Conservation (phyloP, 2,888 invertebrate species). For the Asteroscopus sphinx region DNA sequence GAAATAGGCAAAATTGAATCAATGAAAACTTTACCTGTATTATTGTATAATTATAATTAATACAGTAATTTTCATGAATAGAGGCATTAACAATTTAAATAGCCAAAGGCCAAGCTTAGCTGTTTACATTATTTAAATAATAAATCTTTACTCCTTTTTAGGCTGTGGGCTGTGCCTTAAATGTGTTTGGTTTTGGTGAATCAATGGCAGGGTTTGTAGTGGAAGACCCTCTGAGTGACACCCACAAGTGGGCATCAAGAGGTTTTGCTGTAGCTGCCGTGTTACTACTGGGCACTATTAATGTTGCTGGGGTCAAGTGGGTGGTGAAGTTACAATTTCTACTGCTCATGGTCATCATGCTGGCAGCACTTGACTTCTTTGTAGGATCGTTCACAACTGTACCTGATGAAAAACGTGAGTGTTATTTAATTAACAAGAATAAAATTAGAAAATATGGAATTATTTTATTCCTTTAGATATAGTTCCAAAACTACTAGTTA, state of each 20-base stretch:
- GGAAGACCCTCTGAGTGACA: slow-evolving; percentile 77
- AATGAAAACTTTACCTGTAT: no score
- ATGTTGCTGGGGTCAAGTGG: slow-evolving; percentile 99
- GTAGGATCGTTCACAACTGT: slow-evolving; percentile 96
- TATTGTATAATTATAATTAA: no score
- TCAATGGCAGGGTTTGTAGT: slow-evolving; percentile 96
- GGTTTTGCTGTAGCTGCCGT: slow-evolving; percentile 97
- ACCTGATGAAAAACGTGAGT: slow-evolving; percentile 86
- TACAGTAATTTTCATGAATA: no score
- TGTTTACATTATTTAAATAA: no score
- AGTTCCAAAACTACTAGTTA: no score
- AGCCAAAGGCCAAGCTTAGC: no score
- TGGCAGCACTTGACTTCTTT: slow-evolving; percentile 97
- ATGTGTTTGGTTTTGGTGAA: slow-evolving; percentile 99
- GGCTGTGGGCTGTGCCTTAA: slow-evolving; percentile 98
- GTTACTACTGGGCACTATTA: slow-evolving; percentile 95
- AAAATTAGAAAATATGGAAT: not conserved
- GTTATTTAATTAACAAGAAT: not conserved
- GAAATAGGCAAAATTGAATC: no score
- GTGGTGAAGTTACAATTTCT: slow-evolving; percentile 98
- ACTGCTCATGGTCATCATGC: slow-evolving; percentile 94
- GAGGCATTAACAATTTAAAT: no score
- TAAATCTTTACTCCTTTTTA: slow-evolving; percentile 83
- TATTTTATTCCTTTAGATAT: not conserved
- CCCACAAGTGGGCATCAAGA: slow-evolving; percentile 94